Evolutionary conservation across 2,113 vertebrate genomes (phyloP).

Genomic region (Cynopterus brachyotis): DNA sequence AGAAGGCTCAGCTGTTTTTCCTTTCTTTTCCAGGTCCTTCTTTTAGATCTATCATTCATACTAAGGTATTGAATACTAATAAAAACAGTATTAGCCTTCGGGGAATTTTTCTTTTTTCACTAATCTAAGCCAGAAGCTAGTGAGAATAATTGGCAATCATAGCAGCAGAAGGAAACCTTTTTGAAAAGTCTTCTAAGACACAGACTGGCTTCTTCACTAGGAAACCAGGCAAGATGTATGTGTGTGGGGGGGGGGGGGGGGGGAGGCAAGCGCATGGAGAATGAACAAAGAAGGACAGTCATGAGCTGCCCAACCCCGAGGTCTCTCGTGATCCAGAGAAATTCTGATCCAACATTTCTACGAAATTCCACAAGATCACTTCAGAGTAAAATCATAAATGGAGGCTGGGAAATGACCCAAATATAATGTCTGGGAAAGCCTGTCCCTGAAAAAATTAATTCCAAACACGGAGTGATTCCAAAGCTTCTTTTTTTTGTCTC

Average conservation of each 20-base stretch:
- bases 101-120: constrained; percentile 10
- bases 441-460: not conserved
- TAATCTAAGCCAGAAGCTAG: constrained; percentile 11
- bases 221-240: not conserved
- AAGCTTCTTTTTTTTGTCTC: not conserved
- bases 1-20: not conserved
- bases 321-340: not conserved
- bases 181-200: not conserved
- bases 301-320: not conserved
- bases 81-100: not conserved
- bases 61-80: not conserved
- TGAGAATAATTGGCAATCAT: not conserved
- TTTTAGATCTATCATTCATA: not conserved
- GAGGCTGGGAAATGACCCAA: not conserved
- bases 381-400: not conserved
- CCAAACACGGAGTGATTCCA: not conserved
- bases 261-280: too few relatives aligned
- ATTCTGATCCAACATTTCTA: not conserved
- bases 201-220: not conserved
- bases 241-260: not conserved
- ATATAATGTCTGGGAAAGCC: not conserved
- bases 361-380: not conserved
- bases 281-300: not conserved
- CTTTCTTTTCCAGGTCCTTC: not conserved
- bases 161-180: not conserved